Evolutionary conservation across 2,888 invertebrate species (phyloP), one percentile per base, ranked within the genome.

Genomic region (Cordylochernes scorpioides): DNA sequence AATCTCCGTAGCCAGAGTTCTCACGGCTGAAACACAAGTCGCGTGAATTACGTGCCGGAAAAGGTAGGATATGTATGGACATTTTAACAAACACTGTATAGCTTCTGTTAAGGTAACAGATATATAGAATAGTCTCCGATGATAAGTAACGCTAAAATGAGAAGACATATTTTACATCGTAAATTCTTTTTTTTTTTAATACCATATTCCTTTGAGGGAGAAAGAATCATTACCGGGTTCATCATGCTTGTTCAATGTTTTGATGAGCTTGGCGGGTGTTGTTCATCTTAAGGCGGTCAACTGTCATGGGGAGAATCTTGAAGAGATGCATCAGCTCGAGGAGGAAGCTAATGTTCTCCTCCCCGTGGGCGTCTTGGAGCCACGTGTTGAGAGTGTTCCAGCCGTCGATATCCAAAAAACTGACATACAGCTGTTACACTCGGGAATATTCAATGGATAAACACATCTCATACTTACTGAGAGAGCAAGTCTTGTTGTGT

Each of bases 361-460:
- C 66, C 10, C 67, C 63, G 39, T 75, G 72, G 29, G 75, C 75
- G 51, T 84, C 80, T 33, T 72, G 71, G 29, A 91, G 57, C 91
- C 91, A 94, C 44, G 65, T 65, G 47, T 80, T 74, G 25, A 82
- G 68, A 33, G 84, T 62, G 42, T 70, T 65, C 91, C 91, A 94
- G 25, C 86, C 91, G 40, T 80, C 82, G 34, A 68, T 69, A 33
- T 67, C 66, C 71, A 88, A 74, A 52, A 86, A 84, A 49, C 65
- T 66, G 46, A 8, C 48, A 51, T 41, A 37, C 34, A n/a, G n/a
- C n/a, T n/a, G n/a, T n/a, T n/a, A n/a, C n/a, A n/a, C n/a, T n/a
- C n/a, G n/a, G n/a, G n/a, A n/a, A n/a, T n/a, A n/a, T n/a, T n/a
- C n/a, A n/a, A n/a, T n/a, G n/a, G n/a, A 12, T 13, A 13, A 14